phyloP scores from a whole-genome alignment of 2,113 vertebrate genomes.

The Gallinago undulata region DNA sequence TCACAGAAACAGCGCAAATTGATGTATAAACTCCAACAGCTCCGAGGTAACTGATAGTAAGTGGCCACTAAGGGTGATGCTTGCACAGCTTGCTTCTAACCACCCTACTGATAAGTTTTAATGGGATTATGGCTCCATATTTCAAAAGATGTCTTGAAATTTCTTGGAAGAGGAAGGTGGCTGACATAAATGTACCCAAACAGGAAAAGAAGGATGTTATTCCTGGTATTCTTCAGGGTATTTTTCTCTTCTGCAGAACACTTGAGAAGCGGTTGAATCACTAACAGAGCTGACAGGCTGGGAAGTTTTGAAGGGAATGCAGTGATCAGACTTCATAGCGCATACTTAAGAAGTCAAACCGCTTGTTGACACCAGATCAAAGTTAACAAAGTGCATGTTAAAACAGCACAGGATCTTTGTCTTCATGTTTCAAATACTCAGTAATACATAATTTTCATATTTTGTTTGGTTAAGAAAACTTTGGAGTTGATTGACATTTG shows the following conservation, averaged over 20 bases:
- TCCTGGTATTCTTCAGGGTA: not conserved
- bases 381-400: not conserved
- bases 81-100: not conserved
- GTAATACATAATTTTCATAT: not conserved
- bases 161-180: not conserved
- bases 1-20: not conserved
- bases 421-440: not conserved
- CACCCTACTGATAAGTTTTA: not conserved
- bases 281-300: not conserved
- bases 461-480: not conserved
- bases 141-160: not conserved
- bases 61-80: not conserved
- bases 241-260: not conserved
- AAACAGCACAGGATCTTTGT: not conserved
- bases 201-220: not conserved
- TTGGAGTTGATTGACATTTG: not conserved
- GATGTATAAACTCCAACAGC: not conserved
- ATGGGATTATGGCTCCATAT: not conserved
- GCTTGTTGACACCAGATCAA: not conserved
- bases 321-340: not conserved
- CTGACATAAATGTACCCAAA: not conserved
- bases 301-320: not conserved
- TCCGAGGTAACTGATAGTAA: too few relatives aligned
- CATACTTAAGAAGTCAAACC: not conserved
- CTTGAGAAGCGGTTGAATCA: not conserved